Percentiles rank a stretch among this genome's conserved stretches.
These are phyloP conservation scores for Poliocrania exsul DNA, from an alignment of 2,797 vertebrate species.

Conservation along the genomic window DNA sequence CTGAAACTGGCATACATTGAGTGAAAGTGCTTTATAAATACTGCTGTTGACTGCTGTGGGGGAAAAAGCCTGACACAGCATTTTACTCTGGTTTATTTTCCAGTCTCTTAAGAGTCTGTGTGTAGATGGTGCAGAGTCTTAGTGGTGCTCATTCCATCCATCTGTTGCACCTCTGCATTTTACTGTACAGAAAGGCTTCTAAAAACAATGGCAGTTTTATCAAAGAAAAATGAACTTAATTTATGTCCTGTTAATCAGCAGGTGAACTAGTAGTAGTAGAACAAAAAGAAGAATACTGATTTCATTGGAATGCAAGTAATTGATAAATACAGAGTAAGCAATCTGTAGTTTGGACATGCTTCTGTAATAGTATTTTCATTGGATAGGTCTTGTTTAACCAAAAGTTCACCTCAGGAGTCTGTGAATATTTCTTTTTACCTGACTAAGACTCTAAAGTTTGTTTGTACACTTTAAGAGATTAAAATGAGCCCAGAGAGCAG, in stretches of 20 bases:
- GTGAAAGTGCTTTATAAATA: not conserved
- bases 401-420: not conserved
- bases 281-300: not conserved
- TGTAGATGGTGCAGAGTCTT: not conserved
- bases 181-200: not conserved
- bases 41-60: not conserved
- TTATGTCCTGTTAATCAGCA: not conserved
- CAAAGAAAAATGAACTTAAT: not conserved
- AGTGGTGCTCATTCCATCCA: not conserved
- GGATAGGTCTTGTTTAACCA: not conserved
- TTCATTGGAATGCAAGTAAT: not conserved
- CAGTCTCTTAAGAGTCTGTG: not conserved
- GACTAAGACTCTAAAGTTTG: not conserved
- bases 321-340: not conserved
- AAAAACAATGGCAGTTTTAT: not conserved
- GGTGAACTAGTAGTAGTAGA: not conserved
- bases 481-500: not conserved
- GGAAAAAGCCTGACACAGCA: not conserved
- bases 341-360: not conserved
- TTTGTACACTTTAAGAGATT: not conserved
- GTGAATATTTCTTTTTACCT: not conserved
- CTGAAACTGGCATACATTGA: not conserved
- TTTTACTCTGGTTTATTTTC: not conserved
- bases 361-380: not conserved
- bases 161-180: not conserved